Percentiles rank a stretch among this genome's conserved stretches.
Evolutionary conservation across 2,888 invertebrate species (phyloP).

Genomic region (Pogonocherus hispidulus): DNA sequence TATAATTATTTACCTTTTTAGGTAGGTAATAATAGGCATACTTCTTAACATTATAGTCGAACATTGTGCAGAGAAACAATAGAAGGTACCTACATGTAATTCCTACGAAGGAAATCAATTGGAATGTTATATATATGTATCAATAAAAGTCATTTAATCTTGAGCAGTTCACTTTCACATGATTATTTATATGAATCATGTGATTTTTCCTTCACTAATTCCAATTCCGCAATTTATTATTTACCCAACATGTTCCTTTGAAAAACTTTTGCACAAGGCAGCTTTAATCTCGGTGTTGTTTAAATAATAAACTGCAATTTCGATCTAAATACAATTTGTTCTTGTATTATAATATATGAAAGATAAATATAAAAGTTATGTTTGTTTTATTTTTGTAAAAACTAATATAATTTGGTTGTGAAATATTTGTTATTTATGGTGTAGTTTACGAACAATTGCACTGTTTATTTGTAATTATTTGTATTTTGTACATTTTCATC

Average conservation of each 20-base stretch:
- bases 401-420: constrained; percentile 59
- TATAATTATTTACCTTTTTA: neutral
- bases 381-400: constrained; percentile 54
- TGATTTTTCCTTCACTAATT: constrained; percentile 47
- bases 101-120: too few species aligned
- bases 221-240: constrained; percentile 42
- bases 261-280: constrained; percentile 34
- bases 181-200: constrained; percentile 35
- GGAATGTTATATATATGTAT: too few species aligned
- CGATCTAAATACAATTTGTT: constrained; percentile 25
- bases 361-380: constrained; percentile 44
- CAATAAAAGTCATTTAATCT: too few species aligned
- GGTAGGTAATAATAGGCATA: too few species aligned
- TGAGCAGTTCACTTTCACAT: constrained; percentile 28
- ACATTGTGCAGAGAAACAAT: too few species aligned
- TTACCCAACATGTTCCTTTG: constrained; percentile 34
- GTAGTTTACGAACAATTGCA: constrained; percentile 38
- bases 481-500: constrained; percentile 45
- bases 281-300: constrained; percentile 29
- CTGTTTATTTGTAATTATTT: constrained; percentile 47
- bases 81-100: too few species aligned
- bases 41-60: too few species aligned
- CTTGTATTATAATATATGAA: constrained; percentile 38
- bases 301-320: constrained; percentile 32
- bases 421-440: constrained; percentile 59